These are phyloP conservation scores for Merops nubicus DNA, from an alignment of 2,113 vertebrate genomes.

Conservation along the genomic window DNA sequence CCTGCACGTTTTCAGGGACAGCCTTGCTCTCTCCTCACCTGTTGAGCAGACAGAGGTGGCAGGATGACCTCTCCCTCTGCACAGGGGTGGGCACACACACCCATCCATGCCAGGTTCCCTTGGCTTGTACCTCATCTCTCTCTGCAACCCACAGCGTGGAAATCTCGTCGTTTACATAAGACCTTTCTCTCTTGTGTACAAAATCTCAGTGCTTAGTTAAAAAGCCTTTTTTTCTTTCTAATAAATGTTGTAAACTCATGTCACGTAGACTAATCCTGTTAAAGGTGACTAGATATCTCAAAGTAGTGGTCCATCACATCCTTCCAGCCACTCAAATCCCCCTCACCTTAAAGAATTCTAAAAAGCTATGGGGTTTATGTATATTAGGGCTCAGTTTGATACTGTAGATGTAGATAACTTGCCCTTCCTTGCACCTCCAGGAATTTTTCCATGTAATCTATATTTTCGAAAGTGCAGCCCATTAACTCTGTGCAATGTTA, in stretches of 20 bases:
- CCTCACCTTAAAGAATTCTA: background rate
- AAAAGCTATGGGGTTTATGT: background rate
- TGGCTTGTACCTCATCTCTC: background rate
- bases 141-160: rapidly evolving
- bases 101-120: too few species aligned
- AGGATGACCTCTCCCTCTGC: background rate
- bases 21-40: background rate
- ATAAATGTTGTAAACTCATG: background rate
- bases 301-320: background rate
- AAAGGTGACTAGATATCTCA: background rate
- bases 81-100: background rate
- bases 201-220: background rate
- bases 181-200: background rate
- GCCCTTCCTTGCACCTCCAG: background rate
- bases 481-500: constrained; percentile 63
- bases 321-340: background rate
- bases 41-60: background rate
- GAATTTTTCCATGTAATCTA: constrained; percentile 30
- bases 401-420: background rate
- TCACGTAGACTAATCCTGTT: background rate
- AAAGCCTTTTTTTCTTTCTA: background rate
- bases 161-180: background rate
- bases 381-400: background rate
- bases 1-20: background rate
- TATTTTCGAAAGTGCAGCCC: constrained; percentile 28